phyloP scores from a whole-genome alignment of 2,113 vertebrate genomes.

The Lagopus leucura region DNA sequence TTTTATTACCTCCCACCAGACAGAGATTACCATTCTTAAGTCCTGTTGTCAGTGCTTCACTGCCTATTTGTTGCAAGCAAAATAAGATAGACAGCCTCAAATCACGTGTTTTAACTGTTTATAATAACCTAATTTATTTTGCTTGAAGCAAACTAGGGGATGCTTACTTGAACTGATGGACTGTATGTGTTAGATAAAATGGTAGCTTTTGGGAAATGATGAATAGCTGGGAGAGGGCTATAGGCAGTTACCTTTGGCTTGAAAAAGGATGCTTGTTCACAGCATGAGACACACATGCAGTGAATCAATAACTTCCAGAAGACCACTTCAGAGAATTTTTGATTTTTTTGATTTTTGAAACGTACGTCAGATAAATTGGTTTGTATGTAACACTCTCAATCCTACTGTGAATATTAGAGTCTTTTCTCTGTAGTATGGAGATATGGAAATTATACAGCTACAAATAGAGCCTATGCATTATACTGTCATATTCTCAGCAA shows the following conservation, averaged over 20 bases:
- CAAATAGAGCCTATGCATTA: background rate
- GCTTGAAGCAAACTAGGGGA: background rate
- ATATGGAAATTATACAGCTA: background rate
- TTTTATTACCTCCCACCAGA: conserved; percentile 12
- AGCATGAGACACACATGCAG: background rate
- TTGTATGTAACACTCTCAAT: background rate
- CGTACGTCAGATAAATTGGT: background rate
- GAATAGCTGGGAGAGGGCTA: background rate
- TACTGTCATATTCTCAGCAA: background rate
- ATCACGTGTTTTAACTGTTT: background rate
- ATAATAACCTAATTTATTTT: background rate
- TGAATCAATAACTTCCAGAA: background rate
- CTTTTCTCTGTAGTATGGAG: background rate
- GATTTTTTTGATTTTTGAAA: background rate
- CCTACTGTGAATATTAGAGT: background rate
- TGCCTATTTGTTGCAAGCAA: background rate
- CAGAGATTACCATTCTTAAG: background rate
- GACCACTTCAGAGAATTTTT: background rate
- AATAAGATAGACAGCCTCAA: background rate
- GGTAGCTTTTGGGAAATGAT: background rate
- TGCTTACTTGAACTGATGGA: background rate
- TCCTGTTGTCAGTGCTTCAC: background rate
- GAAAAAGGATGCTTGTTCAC: background rate
- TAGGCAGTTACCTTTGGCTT: background rate
- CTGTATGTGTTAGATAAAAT: background rate